These are phyloP conservation scores for Cataglyphis albicans DNA, from an alignment of 2,888 invertebrate genomes.

Conservation along the genomic window DNA sequence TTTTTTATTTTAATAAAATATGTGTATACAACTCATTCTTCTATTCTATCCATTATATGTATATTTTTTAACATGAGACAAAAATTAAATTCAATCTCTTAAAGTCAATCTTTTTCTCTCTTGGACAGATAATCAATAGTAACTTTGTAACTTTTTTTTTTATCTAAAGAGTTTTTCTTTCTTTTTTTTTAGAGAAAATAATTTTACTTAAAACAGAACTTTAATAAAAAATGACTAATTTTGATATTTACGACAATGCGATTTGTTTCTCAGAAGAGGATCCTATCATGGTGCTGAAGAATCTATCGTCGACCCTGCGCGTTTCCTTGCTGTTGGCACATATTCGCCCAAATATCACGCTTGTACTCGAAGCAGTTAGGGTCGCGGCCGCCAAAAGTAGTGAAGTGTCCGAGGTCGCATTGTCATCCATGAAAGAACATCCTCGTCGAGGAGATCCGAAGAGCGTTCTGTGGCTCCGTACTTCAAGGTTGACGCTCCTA, in stretches of 20 bases:
- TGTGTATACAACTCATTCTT: not conserved
- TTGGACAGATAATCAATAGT: not conserved
- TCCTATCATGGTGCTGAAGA: constrained; percentile 25
- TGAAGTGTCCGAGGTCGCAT: constrained; percentile 14
- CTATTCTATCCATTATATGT: not conserved
- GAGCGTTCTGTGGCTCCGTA: not conserved
- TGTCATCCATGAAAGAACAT: constrained; percentile 11
- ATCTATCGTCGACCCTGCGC: constrained; percentile 41
- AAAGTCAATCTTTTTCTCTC: not conserved
- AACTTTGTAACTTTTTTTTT: not conserved
- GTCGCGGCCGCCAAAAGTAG: constrained; percentile 44
- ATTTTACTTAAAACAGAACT: too few species aligned
- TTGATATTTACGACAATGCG: not conserved
- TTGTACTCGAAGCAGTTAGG: constrained; percentile 26
- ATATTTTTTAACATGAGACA: not conserved
- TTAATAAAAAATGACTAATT: not conserved
- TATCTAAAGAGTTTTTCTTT: not conserved
- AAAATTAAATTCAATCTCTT: not conserved
- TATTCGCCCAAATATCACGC: constrained; percentile 62
- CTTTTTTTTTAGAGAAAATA: not conserved
- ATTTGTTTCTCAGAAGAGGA: constrained; percentile 2
- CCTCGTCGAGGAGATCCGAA: not conserved
- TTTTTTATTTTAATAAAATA: not conserved
- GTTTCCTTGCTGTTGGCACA: constrained; percentile 71
- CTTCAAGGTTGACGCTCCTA: not conserved